A percentile compares a stretch with the other conserved stretches of the same genome.
phyloP scores from a whole-genome alignment of 2,888 invertebrate species.

The Oithona nana region DNA sequence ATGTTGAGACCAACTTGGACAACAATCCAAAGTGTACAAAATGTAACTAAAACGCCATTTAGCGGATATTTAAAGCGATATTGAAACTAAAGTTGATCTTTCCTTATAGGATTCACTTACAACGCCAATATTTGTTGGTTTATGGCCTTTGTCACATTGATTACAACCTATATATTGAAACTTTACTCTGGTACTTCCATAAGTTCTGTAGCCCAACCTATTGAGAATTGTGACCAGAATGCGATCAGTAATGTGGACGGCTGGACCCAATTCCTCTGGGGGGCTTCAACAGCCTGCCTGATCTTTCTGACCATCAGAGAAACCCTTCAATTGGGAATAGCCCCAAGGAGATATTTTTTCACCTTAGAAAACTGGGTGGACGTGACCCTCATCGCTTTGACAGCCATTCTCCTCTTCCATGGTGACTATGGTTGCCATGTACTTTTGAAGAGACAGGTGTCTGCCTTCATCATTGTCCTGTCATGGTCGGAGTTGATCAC shows the following conservation, averaged over 20 bases:
- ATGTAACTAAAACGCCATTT: too few relatives aligned
- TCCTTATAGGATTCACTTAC: too few relatives aligned
- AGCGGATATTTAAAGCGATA: too few relatives aligned
- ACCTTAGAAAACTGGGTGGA: conserved; percentile 57
- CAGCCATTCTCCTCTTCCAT: conserved; percentile 41
- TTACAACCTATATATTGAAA: conserved; percentile 45
- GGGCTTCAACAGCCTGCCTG: conserved; percentile 7
- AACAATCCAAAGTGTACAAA: too few relatives aligned
- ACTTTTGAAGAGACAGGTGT: neutral
- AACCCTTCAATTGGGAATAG: conserved; percentile 47
- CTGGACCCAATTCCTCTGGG: conserved; percentile 23
- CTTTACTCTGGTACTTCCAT: neutral
- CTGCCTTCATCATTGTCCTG: conserved; percentile 36
- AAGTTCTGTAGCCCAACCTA: neutral
- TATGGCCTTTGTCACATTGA: conserved; percentile 42
- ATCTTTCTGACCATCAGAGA: conserved; percentile 33
- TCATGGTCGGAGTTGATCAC: conserved; percentile 56
- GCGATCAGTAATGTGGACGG: neutral
- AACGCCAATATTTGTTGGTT: conserved; percentile 52
- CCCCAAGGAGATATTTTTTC: conserved; percentile 43
- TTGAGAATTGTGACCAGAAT: neutral
- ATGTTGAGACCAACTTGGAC: too few relatives aligned
- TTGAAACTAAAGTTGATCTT: too few relatives aligned
- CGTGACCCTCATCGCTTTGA: conserved; percentile 38
- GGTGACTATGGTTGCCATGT: conserved; percentile 18